Percentiles rank a stretch among this genome's conserved stretches.
Evolutionary conservation across 2,797 vertebrate species (phyloP).

Genomic region (Premnoplex brunnescens): DNA sequence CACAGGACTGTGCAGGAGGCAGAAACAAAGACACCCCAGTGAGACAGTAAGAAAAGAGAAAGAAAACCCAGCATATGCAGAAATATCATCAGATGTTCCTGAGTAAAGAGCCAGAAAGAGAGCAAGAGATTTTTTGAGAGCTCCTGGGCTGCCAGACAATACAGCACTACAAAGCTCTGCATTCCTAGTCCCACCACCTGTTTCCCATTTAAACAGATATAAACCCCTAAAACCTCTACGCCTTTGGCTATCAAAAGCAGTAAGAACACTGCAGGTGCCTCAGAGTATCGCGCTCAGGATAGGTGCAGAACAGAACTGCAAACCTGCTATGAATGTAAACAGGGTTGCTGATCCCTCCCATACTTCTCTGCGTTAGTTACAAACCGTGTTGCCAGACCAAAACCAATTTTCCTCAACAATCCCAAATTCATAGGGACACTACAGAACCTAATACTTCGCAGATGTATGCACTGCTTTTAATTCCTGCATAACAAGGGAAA

Average conservation of each 20-base stretch:
- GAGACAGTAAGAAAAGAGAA: not conserved
- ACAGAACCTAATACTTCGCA: not conserved
- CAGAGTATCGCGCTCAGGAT: not conserved
- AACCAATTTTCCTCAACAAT: not conserved
- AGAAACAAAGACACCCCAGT: not conserved
- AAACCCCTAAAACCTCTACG: not conserved
- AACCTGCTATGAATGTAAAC: not conserved
- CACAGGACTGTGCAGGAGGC: not conserved
- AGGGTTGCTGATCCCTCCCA: not conserved
- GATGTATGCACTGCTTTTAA: not conserved
- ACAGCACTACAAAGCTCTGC: not conserved
- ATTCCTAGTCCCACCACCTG: not conserved
- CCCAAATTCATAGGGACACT: not conserved
- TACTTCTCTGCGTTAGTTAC: not conserved
- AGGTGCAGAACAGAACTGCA: not conserved
- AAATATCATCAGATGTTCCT: not conserved
- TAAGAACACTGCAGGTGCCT: not conserved
- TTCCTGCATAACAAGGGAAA: not conserved
- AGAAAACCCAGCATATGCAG: not conserved
- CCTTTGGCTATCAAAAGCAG: not conserved
- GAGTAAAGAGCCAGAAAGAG: not conserved
- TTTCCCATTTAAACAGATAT: not conserved
- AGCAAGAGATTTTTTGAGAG: not conserved
- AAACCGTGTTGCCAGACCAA: not conserved
- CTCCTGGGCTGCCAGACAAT: not conserved